A percentile compares a stretch with the other conserved stretches of the same genome.
Conservation (phyloP, 35 echinoderm and acorn worm genomes). For the Holothuria glaberrima region DNA sequence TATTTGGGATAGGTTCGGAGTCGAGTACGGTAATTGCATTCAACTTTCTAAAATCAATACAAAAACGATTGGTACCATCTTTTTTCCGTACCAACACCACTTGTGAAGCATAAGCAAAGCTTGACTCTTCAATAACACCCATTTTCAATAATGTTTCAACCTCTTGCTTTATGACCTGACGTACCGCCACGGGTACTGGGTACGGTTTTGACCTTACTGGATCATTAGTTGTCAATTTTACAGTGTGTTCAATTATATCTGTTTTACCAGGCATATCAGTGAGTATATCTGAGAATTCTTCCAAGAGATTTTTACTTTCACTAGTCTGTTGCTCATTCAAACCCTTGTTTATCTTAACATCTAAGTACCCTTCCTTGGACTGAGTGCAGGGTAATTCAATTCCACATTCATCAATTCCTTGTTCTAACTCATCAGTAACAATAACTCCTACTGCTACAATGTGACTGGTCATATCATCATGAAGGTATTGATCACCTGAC, state of each 20-base stretch:
- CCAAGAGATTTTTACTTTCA: not conserved
- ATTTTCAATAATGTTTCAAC: slow-evolving; percentile 38
- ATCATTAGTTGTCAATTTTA: slow-evolving; percentile 28
- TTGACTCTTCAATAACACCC: slow-evolving; percentile 53
- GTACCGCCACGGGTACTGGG: not conserved
- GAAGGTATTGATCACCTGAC: not conserved
- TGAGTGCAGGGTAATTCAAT: not conserved
- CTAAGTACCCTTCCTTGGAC: slow-evolving; percentile 12
- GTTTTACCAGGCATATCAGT: slow-evolving; percentile 65
- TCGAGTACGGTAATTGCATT: slow-evolving; percentile 34
- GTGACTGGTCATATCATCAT: not conserved
- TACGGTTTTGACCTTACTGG: slow-evolving; percentile 18
- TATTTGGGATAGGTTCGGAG: slow-evolving; percentile 29
- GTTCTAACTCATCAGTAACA: not conserved
- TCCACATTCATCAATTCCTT: slow-evolving; percentile 18
- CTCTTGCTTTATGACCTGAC: slow-evolving; percentile 27
- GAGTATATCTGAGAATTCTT: slow-evolving; percentile 50
- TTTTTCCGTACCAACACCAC: slow-evolving; percentile 61
- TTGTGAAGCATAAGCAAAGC: slow-evolving; percentile 49
- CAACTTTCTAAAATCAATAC: slow-evolving; percentile 66
- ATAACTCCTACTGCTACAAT: slow-evolving; percentile 3
- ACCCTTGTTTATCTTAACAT: slow-evolving; percentile 7
- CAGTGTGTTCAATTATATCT: slow-evolving; percentile 6
- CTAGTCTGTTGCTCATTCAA: not conserved
- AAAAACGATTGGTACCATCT: slow-evolving; percentile 63